Conservation (phyloP, 2,113 vertebrate species). For the Lophochroa leadbeateri region DNA sequence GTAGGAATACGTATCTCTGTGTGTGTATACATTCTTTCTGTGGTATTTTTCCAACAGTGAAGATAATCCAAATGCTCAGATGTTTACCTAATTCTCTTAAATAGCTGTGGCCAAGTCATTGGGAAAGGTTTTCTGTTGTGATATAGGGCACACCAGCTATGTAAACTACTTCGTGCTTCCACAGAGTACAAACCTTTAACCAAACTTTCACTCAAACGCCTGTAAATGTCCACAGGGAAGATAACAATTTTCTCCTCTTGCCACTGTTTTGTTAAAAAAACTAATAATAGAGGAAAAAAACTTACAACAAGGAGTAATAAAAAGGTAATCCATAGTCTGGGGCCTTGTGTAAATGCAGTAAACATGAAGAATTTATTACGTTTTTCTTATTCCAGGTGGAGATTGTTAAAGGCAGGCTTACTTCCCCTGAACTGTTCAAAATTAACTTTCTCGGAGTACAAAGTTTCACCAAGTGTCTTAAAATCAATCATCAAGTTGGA, state of each 20-base stretch:
- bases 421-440: conserved; percentile 24
- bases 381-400: conserved; percentile 66
- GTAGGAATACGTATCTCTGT: neutral
- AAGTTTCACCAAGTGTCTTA: conserved; percentile 5
- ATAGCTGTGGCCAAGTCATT: conserved; percentile 29
- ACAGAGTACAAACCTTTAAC: conserved; percentile 54
- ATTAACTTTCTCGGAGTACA: conserved; percentile 35
- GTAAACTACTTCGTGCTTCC: conserved; percentile 59
- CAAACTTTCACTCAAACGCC: conserved; percentile 66
- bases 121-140: conserved; percentile 40
- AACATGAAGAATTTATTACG: conserved; percentile 70
- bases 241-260: conserved; percentile 76
- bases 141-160: conserved; percentile 11
- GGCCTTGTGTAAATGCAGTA: conserved; percentile 67
- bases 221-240: conserved; percentile 72
- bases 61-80: neutral
- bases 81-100: conserved; percentile 41
- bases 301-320: conserved; percentile 77
- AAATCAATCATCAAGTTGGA: neutral
- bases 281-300: conserved; percentile 65
- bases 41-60: conserved; percentile 1
- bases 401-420: conserved; percentile 56
- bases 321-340: conserved; percentile 75
- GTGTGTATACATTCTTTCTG: neutral
- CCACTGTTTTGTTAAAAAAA: conserved; percentile 67